Conservation (phyloP, 1,140 invertebrate genomes). For the Lithobius niger region DNA sequence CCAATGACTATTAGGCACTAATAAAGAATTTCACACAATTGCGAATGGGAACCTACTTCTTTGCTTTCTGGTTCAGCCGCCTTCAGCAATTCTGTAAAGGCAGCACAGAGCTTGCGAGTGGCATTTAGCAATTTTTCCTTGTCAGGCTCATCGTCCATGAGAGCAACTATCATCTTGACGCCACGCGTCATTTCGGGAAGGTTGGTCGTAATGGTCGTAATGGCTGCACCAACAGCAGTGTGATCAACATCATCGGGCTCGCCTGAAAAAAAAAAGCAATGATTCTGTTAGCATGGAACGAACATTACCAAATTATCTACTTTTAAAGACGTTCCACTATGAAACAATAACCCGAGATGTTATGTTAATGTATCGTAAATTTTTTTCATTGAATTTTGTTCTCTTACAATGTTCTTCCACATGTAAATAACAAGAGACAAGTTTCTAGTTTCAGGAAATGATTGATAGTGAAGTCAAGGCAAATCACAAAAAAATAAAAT, state of each 20-base stretch:
- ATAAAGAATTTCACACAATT: no score
- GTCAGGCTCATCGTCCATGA: conserved; percentile 61
- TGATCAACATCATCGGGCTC: conserved; percentile 55
- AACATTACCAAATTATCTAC: no score
- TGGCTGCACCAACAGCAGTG: conserved; percentile 89
- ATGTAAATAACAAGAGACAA: no score
- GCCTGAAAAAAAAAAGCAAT: conserved; percentile 17
- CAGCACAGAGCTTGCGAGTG: conserved; percentile 74
- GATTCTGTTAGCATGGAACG: conserved; percentile 50
- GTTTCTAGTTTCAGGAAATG: no score
- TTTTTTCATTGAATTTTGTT: no score
- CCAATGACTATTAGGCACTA: no score
- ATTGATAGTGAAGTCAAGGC: no score
- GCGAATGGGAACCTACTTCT: conserved; percentile 50
- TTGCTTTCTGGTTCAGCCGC: conserved; percentile 86
- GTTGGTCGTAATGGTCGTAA: conserved; percentile 92
- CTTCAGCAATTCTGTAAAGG: conserved; percentile 86
- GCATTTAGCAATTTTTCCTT: conserved; percentile 83
- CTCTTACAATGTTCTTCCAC: no score
- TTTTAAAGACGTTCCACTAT: no score
- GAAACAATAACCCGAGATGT: no score
- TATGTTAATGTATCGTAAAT: no score
- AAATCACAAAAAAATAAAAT: no score
- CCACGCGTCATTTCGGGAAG: conserved; percentile 91
- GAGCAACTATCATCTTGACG: conserved; percentile 84